These are phyloP conservation scores for Oncorhynchus nerka DNA, from an alignment of 2,113 vertebrate species.

Conservation along the genomic window DNA sequence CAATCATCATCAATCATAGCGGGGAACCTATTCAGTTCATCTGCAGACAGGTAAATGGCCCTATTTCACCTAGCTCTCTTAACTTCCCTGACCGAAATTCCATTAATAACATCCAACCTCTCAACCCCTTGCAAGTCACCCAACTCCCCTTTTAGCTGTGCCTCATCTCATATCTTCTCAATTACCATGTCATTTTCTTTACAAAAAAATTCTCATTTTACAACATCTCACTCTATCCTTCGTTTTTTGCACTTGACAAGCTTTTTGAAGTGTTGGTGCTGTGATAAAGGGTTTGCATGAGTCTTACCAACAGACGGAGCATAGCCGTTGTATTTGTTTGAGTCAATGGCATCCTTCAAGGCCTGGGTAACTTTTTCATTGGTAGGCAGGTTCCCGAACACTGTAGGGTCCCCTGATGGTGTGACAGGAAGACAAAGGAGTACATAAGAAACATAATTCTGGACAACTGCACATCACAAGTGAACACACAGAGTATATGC, in stretches of 20 bases:
- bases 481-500: background rate
- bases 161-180: background rate
- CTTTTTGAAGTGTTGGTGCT: background rate
- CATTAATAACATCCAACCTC: background rate
- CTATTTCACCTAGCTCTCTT: background rate
- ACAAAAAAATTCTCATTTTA: background rate
- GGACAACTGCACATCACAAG: background rate
- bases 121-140: background rate
- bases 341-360: constrained; percentile 89
- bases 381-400: constrained; percentile 94
- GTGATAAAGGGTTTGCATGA: background rate
- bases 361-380: constrained; percentile 82
- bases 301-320: constrained; percentile 88
- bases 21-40: background rate
- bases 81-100: background rate
- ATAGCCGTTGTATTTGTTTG: constrained; percentile 87
- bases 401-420: constrained; percentile 87
- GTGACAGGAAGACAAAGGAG: background rate
- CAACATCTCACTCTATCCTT: background rate
- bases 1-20: background rate
- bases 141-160: background rate
- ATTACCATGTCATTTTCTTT: background rate
- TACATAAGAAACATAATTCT: background rate
- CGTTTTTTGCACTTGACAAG: background rate
- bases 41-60: background rate